These are phyloP conservation scores for Mormyrus proboscirostris DNA, from an alignment of 2,797 vertebrate genomes.

Conservation along the genomic window DNA sequence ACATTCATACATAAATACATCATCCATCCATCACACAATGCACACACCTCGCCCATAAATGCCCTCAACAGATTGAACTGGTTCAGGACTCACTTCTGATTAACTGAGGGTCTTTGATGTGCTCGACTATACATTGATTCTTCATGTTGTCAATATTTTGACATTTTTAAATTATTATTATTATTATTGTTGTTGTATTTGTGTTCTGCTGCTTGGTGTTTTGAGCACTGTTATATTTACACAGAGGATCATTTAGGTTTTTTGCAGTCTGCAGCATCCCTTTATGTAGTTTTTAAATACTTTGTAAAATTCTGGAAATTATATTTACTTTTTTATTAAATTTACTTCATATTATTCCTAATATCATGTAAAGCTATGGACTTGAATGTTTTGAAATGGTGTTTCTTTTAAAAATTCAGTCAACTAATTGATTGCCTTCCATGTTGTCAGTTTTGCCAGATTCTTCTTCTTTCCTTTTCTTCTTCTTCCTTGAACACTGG, in stretches of 20 bases:
- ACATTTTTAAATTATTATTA: background rate
- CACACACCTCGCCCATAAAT: background rate
- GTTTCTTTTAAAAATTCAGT: background rate
- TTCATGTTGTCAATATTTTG: background rate
- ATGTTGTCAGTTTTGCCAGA: background rate
- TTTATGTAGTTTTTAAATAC: background rate
- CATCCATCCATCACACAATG: background rate
- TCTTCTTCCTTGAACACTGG: background rate
- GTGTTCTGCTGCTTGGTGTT: background rate
- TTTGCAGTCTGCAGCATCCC: background rate
- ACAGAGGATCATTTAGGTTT: background rate
- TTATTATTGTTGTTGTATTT: background rate
- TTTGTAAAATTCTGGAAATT: background rate
- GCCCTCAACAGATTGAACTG: background rate
- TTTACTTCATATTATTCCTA: background rate
- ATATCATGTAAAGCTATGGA: background rate
- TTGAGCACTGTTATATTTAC: background rate
- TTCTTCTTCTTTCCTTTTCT: background rate
- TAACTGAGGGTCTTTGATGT: slow-evolving; percentile 14
- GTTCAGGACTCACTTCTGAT: background rate
- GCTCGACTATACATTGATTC: slow-evolving; percentile 14
- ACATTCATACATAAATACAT: background rate
- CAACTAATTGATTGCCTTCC: background rate
- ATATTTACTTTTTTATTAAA: background rate
- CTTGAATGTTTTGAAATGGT: background rate